These are phyloP conservation scores for Caretta caretta DNA, from an alignment of 2,113 vertebrate species.

Conservation along the genomic window DNA sequence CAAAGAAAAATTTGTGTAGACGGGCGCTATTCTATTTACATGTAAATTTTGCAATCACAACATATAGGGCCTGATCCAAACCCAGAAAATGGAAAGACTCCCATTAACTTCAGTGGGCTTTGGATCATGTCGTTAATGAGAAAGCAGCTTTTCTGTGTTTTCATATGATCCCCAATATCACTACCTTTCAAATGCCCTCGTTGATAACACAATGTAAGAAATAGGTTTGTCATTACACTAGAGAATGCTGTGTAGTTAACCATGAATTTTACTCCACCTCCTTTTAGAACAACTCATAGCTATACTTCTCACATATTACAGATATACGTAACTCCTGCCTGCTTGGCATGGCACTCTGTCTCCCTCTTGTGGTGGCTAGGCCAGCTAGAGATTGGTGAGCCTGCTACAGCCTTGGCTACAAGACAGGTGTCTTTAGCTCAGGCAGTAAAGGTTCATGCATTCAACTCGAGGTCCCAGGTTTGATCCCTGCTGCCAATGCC, in stretches of 20 bases:
- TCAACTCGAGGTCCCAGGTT: not conserved
- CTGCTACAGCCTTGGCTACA: not conserved
- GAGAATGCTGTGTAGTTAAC: not conserved
- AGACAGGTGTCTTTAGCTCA: not conserved
- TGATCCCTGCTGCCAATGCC: not conserved
- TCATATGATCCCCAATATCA: not conserved
- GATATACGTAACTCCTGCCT: not conserved
- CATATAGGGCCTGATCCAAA: not conserved
- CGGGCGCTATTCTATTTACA: not conserved
- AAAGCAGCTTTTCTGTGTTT: not conserved
- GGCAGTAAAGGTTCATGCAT: not conserved
- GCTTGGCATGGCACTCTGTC: not conserved
- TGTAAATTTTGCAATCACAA: not conserved
- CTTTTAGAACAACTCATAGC: not conserved
- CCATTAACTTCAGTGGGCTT: rapidly evolving
- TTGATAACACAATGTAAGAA: not conserved
- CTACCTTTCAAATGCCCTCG: not conserved
- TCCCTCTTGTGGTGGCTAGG: not conserved
- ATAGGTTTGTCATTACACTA: not conserved
- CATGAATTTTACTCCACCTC: not conserved
- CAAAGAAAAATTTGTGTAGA: not conserved
- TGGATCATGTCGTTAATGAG: not conserved
- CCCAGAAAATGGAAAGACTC: not conserved
- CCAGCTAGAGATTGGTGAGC: not conserved
- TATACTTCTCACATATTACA: not conserved